A percentile compares a stretch with the other conserved stretches of the same genome.
Evolutionary conservation across 2,113 vertebrate species (phyloP).

Genomic region (Caranx ignobilis): DNA sequence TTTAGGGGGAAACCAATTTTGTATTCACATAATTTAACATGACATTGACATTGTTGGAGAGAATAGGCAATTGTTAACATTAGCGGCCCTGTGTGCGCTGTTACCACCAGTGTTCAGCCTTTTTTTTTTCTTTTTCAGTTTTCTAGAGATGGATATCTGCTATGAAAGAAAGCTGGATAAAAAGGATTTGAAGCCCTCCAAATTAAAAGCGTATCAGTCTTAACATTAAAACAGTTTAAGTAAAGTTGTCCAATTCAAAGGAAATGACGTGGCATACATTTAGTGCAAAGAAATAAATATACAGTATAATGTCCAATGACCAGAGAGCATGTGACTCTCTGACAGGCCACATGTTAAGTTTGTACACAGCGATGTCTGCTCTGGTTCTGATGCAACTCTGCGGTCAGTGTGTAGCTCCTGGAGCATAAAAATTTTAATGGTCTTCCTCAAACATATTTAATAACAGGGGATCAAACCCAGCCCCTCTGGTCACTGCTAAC

Average conservation of each 20-base stretch:
- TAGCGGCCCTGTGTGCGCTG: neutral
- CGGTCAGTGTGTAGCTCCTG: neutral
- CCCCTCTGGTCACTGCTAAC: constrained; percentile 14
- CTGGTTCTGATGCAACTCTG: neutral
- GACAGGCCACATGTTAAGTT: neutral
- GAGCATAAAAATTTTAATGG: neutral
- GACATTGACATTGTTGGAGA: neutral
- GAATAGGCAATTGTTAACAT: neutral
- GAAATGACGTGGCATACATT: neutral
- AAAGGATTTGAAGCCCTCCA: no score
- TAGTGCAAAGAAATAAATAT: no score
- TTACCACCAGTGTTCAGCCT: neutral
- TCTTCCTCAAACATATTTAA: constrained; percentile 9
- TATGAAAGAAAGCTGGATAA: neutral
- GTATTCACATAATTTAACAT: constrained; percentile 10
- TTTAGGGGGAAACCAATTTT: neutral
- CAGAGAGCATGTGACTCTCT: no score
- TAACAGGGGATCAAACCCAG: neutral
- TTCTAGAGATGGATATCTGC: neutral
- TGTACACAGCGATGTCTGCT: neutral
- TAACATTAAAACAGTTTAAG: no score
- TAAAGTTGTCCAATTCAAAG: neutral
- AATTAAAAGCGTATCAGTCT: no score
- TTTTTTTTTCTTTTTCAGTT: neutral
- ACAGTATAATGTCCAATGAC: no score